Percentiles rank a stretch among this genome's conserved stretches.
Evolutionary conservation across 2,888 invertebrate genomes (phyloP).

Genomic region (Orthosia gothica): DNA sequence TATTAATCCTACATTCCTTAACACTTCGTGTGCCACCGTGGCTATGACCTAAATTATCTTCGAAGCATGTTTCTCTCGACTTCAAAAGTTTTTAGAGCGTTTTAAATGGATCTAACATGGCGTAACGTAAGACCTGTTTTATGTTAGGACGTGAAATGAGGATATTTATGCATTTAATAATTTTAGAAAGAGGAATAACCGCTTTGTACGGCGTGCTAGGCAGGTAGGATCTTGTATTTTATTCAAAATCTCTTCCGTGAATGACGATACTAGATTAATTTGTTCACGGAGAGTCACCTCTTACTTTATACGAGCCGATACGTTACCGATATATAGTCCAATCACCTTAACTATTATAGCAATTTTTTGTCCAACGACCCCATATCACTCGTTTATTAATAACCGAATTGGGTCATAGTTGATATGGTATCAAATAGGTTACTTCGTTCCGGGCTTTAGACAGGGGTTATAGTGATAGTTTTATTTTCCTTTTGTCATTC

Average conservation of each 20-base stretch:
- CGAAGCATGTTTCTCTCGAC: constrained; percentile 48
- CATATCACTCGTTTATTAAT: constrained; percentile 1
- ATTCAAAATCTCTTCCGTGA: no score
- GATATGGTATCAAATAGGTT: neutral
- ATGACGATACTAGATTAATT: no score
- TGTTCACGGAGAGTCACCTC: no score
- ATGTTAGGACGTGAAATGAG: constrained; percentile 24
- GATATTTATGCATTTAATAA: constrained; percentile 36
- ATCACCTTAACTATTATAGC: neutral
- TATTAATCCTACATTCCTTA: constrained; percentile 15
- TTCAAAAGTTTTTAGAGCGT: constrained; percentile 44
- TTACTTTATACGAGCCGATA: neutral
- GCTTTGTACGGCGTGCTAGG: neutral
- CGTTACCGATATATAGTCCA: neutral
- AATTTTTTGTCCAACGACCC: neutral
- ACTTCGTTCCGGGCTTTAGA: neutral
- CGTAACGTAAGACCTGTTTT: constrained; percentile 52
- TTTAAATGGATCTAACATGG: constrained; percentile 56
- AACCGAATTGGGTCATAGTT: constrained; percentile 6
- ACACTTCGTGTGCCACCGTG: constrained; percentile 20
- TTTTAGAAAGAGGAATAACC: neutral
- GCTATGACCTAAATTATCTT: constrained; percentile 49
- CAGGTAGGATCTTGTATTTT: no score
- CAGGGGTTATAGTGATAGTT: neutral
- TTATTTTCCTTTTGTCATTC: no score